Conservation (phyloP, 2,888 invertebrate species). For the Arrhopalites spinosus region DNA sequence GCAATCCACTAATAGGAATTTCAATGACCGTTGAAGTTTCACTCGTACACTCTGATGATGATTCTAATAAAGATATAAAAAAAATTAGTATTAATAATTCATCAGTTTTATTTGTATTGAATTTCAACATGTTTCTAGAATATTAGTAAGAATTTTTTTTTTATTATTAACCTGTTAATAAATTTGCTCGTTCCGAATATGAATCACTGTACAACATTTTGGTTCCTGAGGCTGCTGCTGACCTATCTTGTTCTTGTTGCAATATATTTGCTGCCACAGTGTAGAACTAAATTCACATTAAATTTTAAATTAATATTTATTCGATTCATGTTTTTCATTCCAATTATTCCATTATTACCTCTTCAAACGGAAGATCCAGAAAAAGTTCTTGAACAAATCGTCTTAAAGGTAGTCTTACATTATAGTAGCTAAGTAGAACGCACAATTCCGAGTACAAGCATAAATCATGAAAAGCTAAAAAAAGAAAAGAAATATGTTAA, state of each 20-base stretch:
- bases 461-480: constrained; percentile 74
- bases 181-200: too few species aligned
- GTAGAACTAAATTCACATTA: constrained; percentile 27
- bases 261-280: constrained; percentile 20
- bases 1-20: constrained; percentile 2
- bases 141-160: background rate
- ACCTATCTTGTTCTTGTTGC: constrained; percentile 4
- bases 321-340: background rate
- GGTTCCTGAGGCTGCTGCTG: constrained; percentile 18
- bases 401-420: constrained; percentile 71
- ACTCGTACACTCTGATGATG: constrained; percentile 9
- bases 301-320: constrained; percentile 1
- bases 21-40: constrained; percentile 33
- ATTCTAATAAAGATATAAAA: too few species aligned
- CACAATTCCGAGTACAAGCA: constrained; percentile 93
- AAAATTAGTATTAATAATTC: too few species aligned
- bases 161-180: too few species aligned
- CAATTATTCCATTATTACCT: constrained; percentile 53
- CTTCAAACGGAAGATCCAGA: constrained; percentile 78
- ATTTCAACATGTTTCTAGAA: background rate
- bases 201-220: too few species aligned
- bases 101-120: too few species aligned
- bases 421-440: constrained; percentile 75
- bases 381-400: constrained; percentile 92
- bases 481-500: too few species aligned